A percentile compares a stretch with the other conserved stretches of the same genome.
Conservation (phyloP, 1,140 invertebrate genomes). For the Araneus ventricosus region DNA sequence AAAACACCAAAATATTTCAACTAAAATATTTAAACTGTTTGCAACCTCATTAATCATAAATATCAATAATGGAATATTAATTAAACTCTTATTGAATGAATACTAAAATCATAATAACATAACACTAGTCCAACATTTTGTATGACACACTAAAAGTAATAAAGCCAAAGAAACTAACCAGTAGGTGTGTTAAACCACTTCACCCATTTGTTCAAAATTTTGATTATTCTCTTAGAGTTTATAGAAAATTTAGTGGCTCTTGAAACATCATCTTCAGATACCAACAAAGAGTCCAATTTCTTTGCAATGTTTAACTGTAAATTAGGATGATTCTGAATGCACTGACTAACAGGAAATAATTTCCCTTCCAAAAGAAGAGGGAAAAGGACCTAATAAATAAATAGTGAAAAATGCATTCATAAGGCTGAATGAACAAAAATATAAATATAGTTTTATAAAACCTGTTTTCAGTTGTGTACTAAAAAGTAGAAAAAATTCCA, state of each 20-base stretch:
- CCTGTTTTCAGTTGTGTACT: too few species aligned
- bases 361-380: slow-evolving; percentile 45
- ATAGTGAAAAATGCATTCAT: neutral
- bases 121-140: neutral
- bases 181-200: slow-evolving; percentile 50
- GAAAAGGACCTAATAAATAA: slow-evolving; percentile 52
- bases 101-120: too few species aligned
- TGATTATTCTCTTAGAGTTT: slow-evolving; percentile 24
- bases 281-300: slow-evolving; percentile 27
- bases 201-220: neutral
- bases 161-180: slow-evolving; percentile 39
- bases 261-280: neutral
- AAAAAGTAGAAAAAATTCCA: too few species aligned
- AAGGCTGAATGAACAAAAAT: too few species aligned
- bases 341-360: neutral
- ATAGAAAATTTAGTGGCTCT: neutral
- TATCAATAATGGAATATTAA: too few species aligned
- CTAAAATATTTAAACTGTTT: too few species aligned
- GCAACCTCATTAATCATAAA: too few species aligned
- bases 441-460: too few species aligned
- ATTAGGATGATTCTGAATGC: neutral
- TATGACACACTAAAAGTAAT: neutral
- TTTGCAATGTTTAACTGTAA: slow-evolving; percentile 39
- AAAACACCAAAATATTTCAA: too few species aligned
- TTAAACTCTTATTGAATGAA: too few species aligned